Evolutionary conservation across 92 coral and sea anemone genomes (phyloP), one percentile per base, ranked within the genome.

Genomic region (Zoanthus sociatus): DNA sequence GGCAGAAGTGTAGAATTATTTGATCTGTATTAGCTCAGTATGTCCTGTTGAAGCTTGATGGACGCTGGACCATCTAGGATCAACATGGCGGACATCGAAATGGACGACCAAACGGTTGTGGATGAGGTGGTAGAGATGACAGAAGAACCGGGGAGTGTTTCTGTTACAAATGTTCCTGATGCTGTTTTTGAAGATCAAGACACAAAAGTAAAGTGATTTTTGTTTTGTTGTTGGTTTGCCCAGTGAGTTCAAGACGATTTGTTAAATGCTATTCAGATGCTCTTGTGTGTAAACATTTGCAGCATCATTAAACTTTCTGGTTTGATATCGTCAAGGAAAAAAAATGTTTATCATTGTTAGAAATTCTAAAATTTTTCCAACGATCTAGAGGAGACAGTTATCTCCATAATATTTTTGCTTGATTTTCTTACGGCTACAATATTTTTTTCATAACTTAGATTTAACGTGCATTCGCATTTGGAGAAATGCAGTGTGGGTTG

Each of bases 91-190:
- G 84, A 79, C 73, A 44, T 81, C 51, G 85, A 81, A 81, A 81
- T 81, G 85, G 60, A 81, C n/a, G 85, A 81, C 7, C 61, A 47
- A 31, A 69, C 56, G 7, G 12, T 7, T 30, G 74, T 30, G 4
- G 74, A 69, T 9, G 46, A 81, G 42, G 14, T 53, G 58, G 61
- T 67, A 7, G 85, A 81, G 50, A 81, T 81, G 85, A 51, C 75
- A 1, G 85, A 81, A 21, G 85, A 81, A 30, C 85, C 89, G 6
- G 91, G 93, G 69, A 90, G 98, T 94, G 82, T 97, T 77, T 95
- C 97, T 33, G 89, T 97, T 7, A 97, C 99, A 26, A 94, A 97
- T 71, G 92, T 95, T 17, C 99, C 99, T 13, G 87, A 44, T 12
- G 88, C 50, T 76, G 97, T 97, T 15, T 97, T 90, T 86, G 92